A percentile compares a stretch with the other conserved stretches of the same genome.
Conservation (phyloP, 92 coral and sea anemone genomes). For the Heliopora coerulea region DNA sequence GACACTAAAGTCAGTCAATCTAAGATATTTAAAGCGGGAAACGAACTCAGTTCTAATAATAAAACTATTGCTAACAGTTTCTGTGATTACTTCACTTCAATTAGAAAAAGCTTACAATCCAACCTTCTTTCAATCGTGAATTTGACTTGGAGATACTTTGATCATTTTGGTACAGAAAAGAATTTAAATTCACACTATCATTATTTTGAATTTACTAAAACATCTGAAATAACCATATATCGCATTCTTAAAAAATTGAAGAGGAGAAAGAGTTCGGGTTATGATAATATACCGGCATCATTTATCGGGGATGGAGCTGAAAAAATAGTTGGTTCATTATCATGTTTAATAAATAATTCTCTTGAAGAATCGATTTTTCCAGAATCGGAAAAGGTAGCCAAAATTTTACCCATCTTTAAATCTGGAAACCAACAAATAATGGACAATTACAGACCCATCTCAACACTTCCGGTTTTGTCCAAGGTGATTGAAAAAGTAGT, state of each 20-base stretch:
- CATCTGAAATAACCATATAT: neutral
- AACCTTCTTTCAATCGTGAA: neutral
- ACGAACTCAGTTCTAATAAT: neutral
- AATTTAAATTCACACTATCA: neutral
- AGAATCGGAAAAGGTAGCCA: neutral
- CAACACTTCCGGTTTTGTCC: neutral
- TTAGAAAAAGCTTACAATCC: too few species aligned
- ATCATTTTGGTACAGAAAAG: too few species aligned
- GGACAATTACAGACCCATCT: neutral
- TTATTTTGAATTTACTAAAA: neutral
- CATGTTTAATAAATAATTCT: too few species aligned
- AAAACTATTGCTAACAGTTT: neutral
- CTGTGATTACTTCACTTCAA: neutral
- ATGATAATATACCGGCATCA: slow-evolving; percentile 7
- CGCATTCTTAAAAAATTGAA: neutral
- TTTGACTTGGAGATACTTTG: neutral
- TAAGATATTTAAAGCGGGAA: too few species aligned
- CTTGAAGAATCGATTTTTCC: neutral
- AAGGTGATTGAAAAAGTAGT: too few species aligned
- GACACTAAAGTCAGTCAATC: too few species aligned
- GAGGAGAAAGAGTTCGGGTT: neutral
- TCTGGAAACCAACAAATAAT: too few species aligned
- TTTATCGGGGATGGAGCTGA: neutral
- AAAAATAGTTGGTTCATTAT: slow-evolving; percentile 2
- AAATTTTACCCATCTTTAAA: too few species aligned